These are phyloP conservation scores for Dreissena rostriformis DNA, from an alignment of 1,140 invertebrate species.

Conservation along the genomic window DNA sequence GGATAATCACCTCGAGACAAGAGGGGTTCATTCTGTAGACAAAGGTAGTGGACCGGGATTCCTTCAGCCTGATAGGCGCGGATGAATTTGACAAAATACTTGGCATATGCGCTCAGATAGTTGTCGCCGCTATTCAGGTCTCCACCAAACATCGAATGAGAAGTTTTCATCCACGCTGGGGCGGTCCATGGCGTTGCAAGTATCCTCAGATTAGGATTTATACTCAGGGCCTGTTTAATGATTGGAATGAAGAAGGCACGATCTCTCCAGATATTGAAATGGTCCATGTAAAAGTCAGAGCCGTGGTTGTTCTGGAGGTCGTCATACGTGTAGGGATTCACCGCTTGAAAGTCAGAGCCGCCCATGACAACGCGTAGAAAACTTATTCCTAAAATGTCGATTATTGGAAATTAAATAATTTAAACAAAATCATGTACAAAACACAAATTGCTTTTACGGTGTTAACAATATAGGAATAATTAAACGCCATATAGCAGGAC, in stretches of 20 bases:
- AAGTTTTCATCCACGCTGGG: slow-evolving; percentile 69
- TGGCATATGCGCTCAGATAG: slow-evolving; percentile 58
- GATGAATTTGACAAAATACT: slow-evolving; percentile 65
- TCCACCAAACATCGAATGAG: slow-evolving; percentile 57
- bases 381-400: slow-evolving; percentile 52
- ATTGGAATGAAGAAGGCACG: slow-evolving; percentile 63
- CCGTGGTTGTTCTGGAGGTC: slow-evolving; percentile 36
- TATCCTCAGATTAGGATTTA: slow-evolving; percentile 65
- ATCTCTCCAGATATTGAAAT: slow-evolving; percentile 67
- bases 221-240: slow-evolving; percentile 59
- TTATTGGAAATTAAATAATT: background rate
- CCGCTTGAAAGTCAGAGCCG: slow-evolving; percentile 61
- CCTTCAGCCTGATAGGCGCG: slow-evolving; percentile 61
- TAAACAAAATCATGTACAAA: too few species aligned
- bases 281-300: slow-evolving; percentile 59
- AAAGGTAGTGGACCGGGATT: slow-evolving; percentile 60
- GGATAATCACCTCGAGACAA: slow-evolving; percentile 57
- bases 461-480: too few species aligned
- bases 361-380: slow-evolving; percentile 65
- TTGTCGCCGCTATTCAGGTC: slow-evolving; percentile 49
- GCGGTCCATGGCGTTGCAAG: slow-evolving; percentile 66
- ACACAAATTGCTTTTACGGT: too few species aligned
- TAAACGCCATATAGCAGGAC: too few species aligned
- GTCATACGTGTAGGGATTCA: slow-evolving; percentile 61
- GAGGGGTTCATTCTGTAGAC: slow-evolving; percentile 67